These are phyloP conservation scores for Ictalurus punctatus DNA, from an alignment of 2,113 vertebrate species.

Conservation along the genomic window DNA sequence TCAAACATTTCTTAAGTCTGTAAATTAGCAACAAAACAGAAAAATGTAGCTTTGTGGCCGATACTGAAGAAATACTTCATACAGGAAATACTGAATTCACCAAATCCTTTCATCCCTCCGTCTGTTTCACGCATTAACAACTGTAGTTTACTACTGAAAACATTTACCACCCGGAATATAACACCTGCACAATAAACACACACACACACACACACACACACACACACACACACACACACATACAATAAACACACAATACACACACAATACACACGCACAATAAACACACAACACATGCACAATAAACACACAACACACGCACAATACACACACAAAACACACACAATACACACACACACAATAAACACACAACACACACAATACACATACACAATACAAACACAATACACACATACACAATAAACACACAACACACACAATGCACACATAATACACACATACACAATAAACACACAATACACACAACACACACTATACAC, in stretches of 20 bases:
- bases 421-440: neutral
- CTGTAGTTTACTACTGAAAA: neutral
- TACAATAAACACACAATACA: neutral
- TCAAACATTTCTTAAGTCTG: no score
- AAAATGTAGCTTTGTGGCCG: no score
- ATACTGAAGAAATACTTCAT: no score
- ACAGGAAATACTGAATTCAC: no score
- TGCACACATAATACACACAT: neutral
- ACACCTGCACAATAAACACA: neutral
- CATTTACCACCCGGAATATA: neutral
- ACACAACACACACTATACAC: neutral
- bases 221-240: neutral
- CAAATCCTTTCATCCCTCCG: no score
- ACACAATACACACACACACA: neutral
- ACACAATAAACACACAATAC: neutral
- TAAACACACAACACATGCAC: neutral
- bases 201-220: neutral
- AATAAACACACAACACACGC: neutral
- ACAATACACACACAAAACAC: neutral
- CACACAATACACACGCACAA: neutral
- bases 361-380: neutral
- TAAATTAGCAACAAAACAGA: no score
- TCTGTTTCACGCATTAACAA: no score
- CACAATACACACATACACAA: neutral
- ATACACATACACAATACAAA: neutral